Evolutionary conservation across 2,113 vertebrate genomes (phyloP).

Genomic region (Mixornis gularis): DNA sequence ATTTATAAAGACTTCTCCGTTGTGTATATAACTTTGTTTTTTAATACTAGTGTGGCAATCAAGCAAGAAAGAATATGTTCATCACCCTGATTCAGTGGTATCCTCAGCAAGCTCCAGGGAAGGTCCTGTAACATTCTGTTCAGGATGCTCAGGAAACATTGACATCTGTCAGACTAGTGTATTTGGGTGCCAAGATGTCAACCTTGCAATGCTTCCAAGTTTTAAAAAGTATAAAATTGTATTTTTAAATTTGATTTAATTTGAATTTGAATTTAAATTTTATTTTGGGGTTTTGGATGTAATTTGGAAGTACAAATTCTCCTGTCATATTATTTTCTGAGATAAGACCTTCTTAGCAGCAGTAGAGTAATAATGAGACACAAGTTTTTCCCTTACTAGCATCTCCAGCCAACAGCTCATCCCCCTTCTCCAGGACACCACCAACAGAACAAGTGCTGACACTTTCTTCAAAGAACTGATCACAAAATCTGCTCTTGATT

Average conservation of each 20-base stretch:
- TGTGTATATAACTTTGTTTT: not conserved
- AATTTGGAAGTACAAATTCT: not conserved
- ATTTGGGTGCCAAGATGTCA: not conserved
- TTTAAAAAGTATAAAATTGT: not conserved
- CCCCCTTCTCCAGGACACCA: not conserved
- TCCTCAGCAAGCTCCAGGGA: not conserved
- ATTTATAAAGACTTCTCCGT: not conserved
- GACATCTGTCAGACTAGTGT: not conserved
- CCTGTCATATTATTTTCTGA: not conserved
- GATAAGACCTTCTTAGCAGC: not conserved
- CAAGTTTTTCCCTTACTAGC: not conserved
- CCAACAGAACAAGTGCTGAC: not conserved
- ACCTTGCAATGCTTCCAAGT: not conserved
- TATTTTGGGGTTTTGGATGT: not conserved
- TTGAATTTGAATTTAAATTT: not conserved
- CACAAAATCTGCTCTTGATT: not conserved
- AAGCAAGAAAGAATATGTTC: not conserved
- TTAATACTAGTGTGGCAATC: not conserved
- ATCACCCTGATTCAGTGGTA: not conserved
- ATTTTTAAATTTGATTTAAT: not conserved
- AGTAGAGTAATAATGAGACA: not conserved
- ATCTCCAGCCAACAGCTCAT: not conserved
- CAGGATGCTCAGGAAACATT: not conserved
- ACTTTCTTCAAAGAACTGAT: not conserved
- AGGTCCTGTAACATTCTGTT: not conserved